These are phyloP conservation scores for Sandelia bainsii DNA, from an alignment of 2,797 vertebrate species.

Conservation along the genomic window DNA sequence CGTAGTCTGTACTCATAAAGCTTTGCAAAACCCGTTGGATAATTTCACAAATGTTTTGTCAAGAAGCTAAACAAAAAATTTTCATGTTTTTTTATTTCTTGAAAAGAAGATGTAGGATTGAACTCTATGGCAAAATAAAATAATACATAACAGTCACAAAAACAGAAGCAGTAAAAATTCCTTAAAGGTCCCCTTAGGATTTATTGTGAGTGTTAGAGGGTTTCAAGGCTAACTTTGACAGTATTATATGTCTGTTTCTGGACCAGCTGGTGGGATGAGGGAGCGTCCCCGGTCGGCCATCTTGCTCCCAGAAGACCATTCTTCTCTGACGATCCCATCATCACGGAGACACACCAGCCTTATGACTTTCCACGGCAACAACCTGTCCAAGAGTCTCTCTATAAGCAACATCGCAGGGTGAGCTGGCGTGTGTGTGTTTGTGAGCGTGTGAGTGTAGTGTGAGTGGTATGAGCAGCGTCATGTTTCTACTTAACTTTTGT, in stretches of 20 bases:
- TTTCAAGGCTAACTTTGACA: not conserved
- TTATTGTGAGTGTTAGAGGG: not conserved
- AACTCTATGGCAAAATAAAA: not conserved
- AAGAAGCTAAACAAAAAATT: not conserved
- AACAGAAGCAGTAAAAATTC: not conserved
- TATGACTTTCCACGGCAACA: constrained; percentile 87
- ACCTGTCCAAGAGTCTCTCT: constrained; percentile 96
- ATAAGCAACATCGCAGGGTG: constrained; percentile 98
- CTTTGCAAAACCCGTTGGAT: not conserved
- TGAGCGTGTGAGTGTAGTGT: constrained; percentile 4
- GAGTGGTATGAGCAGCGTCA: not conserved
- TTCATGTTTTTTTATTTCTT: not conserved
- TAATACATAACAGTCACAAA: not conserved
- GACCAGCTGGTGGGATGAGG: constrained; percentile 87
- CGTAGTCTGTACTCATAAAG: not conserved
- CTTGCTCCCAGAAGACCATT: constrained; percentile 88
- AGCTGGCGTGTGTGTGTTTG: constrained; percentile 55
- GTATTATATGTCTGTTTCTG: constrained; percentile 8
- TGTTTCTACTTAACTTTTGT: constrained; percentile 2
- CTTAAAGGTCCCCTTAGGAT: not conserved
- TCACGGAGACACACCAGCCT: constrained; percentile 86
- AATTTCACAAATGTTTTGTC: not conserved
- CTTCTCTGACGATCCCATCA: constrained; percentile 68
- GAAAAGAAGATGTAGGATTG: not conserved
- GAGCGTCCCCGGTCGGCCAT: constrained; percentile 95